Conservation (phyloP, 2,888 invertebrate species). For the Microctonus hyperodae region DNA sequence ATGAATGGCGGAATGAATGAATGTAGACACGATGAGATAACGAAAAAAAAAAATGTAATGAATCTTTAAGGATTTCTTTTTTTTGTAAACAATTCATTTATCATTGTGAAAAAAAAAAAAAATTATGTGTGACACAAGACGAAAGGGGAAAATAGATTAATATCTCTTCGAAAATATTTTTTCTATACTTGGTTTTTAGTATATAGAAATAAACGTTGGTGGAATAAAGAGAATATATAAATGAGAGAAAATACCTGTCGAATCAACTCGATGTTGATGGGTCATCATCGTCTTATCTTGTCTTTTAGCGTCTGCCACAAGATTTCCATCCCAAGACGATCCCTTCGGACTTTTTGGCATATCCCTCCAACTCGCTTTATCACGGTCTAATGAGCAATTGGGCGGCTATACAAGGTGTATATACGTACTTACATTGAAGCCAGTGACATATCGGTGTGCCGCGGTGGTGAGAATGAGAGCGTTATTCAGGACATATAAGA, state of each 20-base stretch:
- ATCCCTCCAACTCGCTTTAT: conserved; percentile 21
- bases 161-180: background rate
- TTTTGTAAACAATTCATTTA: conserved; percentile 57
- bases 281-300: conserved; percentile 18
- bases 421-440: conserved; percentile 18
- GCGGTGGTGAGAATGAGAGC: conserved; percentile 7
- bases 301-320: conserved; percentile 2
- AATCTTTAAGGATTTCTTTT: conserved; percentile 33
- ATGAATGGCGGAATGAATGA: background rate
- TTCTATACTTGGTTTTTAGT: background rate
- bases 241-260: conserved; percentile 43
- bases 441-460: conserved; percentile 11
- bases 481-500: background rate
- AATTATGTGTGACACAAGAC: background rate
- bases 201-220: background rate
- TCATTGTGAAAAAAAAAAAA: conserved; percentile 43
- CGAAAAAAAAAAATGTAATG: background rate
- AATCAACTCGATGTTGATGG: conserved; percentile 32
- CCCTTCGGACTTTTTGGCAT: conserved; percentile 10
- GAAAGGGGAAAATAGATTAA: background rate
- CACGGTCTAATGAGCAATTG: conserved; percentile 33
- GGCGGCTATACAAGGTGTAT: conserved; percentile 16
- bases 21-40: background rate
- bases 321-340: conserved; percentile 2
- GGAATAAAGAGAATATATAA: background rate